A percentile compares a stretch with the other conserved stretches of the same genome.
Evolutionary conservation across 1,140 invertebrate genomes (phyloP).

Genomic region (Euwallacea fornicatus): DNA sequence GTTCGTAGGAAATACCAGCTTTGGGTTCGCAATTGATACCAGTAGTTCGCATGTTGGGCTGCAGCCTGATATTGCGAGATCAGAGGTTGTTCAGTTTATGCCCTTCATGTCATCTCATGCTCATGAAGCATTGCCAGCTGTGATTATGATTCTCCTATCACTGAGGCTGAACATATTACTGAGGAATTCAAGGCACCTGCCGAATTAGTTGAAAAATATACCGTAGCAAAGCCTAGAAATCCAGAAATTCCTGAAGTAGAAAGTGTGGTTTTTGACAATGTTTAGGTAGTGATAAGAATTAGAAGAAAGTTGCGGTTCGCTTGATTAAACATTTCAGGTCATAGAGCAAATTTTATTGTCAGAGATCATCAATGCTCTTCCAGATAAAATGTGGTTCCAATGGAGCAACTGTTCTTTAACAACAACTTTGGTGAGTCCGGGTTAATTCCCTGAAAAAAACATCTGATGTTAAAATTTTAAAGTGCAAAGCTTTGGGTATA

Average conservation of each 20-base stretch:
- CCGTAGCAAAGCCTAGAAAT: constrained; percentile 51
- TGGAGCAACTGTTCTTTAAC: constrained; percentile 62
- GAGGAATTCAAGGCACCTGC: constrained; percentile 54
- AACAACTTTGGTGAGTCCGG: constrained; percentile 42
- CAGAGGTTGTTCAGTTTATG: constrained; percentile 42
- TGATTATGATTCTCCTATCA: constrained; percentile 59
- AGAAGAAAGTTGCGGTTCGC: constrained; percentile 4
- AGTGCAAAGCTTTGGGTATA: constrained; percentile 64
- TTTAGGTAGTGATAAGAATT: constrained; percentile 13
- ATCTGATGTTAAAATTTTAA: constrained; percentile 42
- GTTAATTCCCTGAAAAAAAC: not conserved
- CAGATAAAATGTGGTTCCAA: constrained; percentile 50
- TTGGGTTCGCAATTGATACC: constrained; percentile 68
- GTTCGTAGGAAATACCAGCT: constrained; percentile 72
- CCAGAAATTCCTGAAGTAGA: constrained; percentile 44
- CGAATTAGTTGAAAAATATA: constrained; percentile 51
- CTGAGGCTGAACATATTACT: constrained; percentile 58
- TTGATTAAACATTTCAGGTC: constrained; percentile 25
- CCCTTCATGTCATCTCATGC: too few relatives aligned
- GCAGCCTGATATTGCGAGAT: constrained; percentile 55
- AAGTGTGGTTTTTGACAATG: constrained; percentile 1
- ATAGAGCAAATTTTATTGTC: constrained; percentile 43
- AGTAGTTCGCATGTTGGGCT: constrained; percentile 53
- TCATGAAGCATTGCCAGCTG: constrained; percentile 53
- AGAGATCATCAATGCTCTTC: constrained; percentile 46